phyloP scores from a whole-genome alignment of 2,113 vertebrate genomes.

The Psophia crepitans region DNA sequence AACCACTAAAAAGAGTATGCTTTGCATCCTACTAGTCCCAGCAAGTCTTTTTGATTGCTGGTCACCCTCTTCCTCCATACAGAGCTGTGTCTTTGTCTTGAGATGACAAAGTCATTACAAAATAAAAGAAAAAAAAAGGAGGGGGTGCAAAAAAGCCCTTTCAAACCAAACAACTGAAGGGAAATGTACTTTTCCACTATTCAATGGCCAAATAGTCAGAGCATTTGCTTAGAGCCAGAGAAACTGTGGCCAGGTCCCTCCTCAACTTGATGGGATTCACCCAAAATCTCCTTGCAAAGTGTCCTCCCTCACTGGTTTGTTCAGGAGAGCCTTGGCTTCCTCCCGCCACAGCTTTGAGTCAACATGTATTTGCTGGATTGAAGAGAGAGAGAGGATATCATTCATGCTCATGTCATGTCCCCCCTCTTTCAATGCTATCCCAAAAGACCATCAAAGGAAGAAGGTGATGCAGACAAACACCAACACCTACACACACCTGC shows the following conservation, averaged over 20 bases:
- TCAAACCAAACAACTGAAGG: background rate
- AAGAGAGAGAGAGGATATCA: background rate
- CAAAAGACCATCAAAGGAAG: background rate
- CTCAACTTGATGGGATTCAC: background rate
- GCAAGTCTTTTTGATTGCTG: background rate
- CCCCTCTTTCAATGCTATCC: background rate
- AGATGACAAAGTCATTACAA: background rate
- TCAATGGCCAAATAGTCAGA: background rate
- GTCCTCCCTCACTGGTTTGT: background rate
- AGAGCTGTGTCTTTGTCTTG: background rate
- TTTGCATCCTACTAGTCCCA: background rate
- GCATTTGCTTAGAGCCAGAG: background rate
- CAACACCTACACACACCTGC: background rate
- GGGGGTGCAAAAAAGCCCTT: rapidly evolving
- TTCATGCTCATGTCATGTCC: background rate
- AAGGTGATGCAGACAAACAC: background rate
- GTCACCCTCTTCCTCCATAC: background rate
- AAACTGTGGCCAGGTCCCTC: background rate
- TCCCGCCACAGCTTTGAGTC: background rate
- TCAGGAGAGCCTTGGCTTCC: background rate
- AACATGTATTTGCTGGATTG: background rate
- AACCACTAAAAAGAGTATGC: background rate
- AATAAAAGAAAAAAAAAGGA: background rate
- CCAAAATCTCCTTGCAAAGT: background rate
- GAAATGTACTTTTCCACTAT: background rate